Percentiles rank a stretch among this genome's conserved stretches.
Conservation (phyloP, 1,140 invertebrate genomes). For the Macrobrachium rosenbergii region DNA sequence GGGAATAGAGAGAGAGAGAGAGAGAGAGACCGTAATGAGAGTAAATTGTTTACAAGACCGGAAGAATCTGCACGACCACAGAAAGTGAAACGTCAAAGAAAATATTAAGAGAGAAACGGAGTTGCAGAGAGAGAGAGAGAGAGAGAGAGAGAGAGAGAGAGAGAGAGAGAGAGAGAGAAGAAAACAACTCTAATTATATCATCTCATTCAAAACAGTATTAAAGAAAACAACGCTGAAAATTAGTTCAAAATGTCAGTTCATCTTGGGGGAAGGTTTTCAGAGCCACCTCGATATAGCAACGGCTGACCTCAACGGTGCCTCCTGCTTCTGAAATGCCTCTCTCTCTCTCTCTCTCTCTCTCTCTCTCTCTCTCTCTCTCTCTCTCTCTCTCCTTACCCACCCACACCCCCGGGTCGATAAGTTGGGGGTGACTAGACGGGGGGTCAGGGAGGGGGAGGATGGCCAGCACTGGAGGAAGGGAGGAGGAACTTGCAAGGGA, state of each 20-base stretch:
- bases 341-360: conserved; percentile 34
- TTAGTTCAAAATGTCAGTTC: too few relatives aligned
- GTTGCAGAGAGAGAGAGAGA: too few relatives aligned
- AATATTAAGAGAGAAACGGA: too few relatives aligned
- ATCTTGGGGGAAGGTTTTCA: too few relatives aligned
- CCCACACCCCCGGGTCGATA: neutral
- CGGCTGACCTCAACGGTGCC: neutral
- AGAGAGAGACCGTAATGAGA: conserved; percentile 12
- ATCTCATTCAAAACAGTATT: too few relatives aligned
- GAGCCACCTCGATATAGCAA: neutral
- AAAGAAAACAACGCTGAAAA: too few relatives aligned
- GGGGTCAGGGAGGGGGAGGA: neutral
- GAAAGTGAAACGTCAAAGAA: neutral
- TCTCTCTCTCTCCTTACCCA: neutral
- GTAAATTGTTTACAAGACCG: conserved; percentile 15
- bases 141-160: too few relatives aligned
- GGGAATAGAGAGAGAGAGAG: neutral
- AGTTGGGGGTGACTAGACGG: neutral
- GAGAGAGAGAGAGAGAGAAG: too few relatives aligned
- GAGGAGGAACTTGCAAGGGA: neutral
- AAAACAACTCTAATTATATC: too few relatives aligned
- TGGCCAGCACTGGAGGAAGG: neutral
- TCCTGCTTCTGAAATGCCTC: neutral
- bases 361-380: conserved; percentile 25
- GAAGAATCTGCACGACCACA: neutral